Percentiles rank a stretch among this genome's conserved stretches.
These are phyloP conservation scores for Antrozous pallidus DNA, from an alignment of 2,797 vertebrate genomes.

Conservation along the genomic window DNA sequence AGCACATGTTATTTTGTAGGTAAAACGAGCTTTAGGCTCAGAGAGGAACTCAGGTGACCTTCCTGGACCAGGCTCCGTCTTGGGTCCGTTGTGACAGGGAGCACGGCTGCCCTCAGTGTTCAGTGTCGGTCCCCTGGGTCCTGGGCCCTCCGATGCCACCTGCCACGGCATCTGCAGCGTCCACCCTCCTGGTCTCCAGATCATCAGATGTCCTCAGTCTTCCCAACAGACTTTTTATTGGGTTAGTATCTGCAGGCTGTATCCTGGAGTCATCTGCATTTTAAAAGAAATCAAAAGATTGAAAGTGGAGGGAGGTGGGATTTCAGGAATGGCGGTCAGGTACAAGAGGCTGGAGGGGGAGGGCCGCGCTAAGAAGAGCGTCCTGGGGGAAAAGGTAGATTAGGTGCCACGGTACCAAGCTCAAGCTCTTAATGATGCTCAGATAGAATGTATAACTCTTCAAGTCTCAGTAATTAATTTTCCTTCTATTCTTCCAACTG, in stretches of 20 bases:
- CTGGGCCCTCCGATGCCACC: neutral
- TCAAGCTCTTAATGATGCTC: neutral
- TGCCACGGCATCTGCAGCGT: accelerated
- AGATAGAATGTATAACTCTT: slow-evolving; percentile 9
- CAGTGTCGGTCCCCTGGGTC: neutral
- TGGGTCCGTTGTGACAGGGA: neutral
- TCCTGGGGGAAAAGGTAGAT: neutral
- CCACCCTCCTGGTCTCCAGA: neutral
- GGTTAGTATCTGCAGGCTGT: neutral
- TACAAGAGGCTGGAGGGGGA: neutral
- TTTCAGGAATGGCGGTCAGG: neutral
- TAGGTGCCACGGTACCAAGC: neutral
- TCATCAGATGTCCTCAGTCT: neutral
- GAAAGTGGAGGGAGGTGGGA: neutral
- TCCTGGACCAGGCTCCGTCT: neutral
- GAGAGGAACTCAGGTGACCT: neutral
- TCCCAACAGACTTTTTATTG: neutral
- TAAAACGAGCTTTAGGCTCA: neutral
- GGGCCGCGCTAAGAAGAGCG: neutral
- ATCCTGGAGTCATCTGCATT: neutral
- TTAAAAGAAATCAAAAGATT: neutral
- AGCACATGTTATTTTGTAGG: neutral
- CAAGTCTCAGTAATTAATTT: neutral
- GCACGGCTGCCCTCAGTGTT: neutral
- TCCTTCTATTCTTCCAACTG: neutral